A percentile compares a stretch with the other conserved stretches of the same genome.
Conservation (phyloP, 2,797 vertebrate genomes). For the Tragopan temminckii region DNA sequence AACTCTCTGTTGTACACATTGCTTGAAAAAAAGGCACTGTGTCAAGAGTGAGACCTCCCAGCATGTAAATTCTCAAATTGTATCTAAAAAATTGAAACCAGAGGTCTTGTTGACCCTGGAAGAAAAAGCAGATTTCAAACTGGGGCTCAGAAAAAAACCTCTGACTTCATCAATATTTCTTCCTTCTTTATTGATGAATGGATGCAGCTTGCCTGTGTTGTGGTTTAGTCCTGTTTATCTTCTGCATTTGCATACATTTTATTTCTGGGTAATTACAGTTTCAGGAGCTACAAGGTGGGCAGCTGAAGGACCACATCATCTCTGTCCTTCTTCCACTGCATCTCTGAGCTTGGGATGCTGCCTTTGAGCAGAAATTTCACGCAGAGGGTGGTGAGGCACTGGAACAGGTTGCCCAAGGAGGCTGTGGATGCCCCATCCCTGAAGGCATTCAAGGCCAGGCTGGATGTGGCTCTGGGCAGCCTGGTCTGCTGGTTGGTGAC, state of each 20-base stretch:
- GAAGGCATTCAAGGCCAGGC: too few species aligned
- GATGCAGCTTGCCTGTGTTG: neutral
- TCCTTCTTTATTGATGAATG: neutral
- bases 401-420: too few species aligned
- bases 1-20: neutral
- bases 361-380: neutral
- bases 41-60: neutral
- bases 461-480: too few species aligned
- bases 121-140: constrained; percentile 15
- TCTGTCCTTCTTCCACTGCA: neutral
- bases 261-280: neutral
- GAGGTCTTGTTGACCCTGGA: constrained; percentile 38
- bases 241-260: neutral
- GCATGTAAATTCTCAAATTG: neutral
- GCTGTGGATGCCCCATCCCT: too few species aligned
- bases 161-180: neutral
- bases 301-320: neutral
- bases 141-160: neutral
- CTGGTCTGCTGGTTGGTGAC: too few species aligned
- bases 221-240: neutral
- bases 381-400: too few species aligned
- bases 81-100: neutral
- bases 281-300: neutral
- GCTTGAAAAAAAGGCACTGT: neutral
- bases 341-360: neutral